A percentile compares a stretch with the other conserved stretches of the same genome.
Conservation (phyloP, 2,888 invertebrate species). For the Sicus ferrugineus region DNA sequence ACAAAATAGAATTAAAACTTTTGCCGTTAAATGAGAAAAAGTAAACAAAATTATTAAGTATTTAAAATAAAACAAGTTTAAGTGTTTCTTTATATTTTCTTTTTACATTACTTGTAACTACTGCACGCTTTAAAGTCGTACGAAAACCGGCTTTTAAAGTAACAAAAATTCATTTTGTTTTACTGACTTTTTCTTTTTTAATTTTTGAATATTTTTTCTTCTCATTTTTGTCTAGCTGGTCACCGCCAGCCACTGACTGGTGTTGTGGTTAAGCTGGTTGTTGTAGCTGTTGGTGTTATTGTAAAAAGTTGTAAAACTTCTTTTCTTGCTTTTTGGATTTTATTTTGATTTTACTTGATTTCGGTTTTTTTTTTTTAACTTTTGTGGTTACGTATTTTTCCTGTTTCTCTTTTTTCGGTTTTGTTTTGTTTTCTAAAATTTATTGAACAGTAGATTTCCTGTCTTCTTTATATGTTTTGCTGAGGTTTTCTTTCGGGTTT, state of each 20-base stretch:
- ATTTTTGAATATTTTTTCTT: no score
- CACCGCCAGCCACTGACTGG: not conserved
- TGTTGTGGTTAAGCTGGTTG: not conserved
- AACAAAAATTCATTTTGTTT: not conserved
- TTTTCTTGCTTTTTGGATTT: conserved; percentile 9
- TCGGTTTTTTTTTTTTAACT: conserved; percentile 1
- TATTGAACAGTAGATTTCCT: no score
- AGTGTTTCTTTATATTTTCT: not conserved
- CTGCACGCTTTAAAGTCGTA: not conserved
- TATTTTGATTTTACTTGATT: not conserved
- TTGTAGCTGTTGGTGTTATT: conserved; percentile 8
- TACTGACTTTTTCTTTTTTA: not conserved
- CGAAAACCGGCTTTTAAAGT: not conserved
- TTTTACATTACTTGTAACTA: not conserved
- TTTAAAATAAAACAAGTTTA: conserved; percentile 1
- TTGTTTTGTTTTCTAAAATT: not conserved
- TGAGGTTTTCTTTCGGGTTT: not conserved
- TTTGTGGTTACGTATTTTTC: no score
- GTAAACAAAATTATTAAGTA: conserved; percentile 8
- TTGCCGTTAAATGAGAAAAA: conserved; percentile 7
- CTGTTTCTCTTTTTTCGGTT: not conserved
- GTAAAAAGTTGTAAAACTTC: conserved; percentile 23
- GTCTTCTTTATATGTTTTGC: not conserved
- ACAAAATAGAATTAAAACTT: not conserved
- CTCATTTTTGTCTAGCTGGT: no score